These are phyloP conservation scores for Schizaphis graminum DNA, from an alignment of 2,888 invertebrate species.

Conservation along the genomic window DNA sequence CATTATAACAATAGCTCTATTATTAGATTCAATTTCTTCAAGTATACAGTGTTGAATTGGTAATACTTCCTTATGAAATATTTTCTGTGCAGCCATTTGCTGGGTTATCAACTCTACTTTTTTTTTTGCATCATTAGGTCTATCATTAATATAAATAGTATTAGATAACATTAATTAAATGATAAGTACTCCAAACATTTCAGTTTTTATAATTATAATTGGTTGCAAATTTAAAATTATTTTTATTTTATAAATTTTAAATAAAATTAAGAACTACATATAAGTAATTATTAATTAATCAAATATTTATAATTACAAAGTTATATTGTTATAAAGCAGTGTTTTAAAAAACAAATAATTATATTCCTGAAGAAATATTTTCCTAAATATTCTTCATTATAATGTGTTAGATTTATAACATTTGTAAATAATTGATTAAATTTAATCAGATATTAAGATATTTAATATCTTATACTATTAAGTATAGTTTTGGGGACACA, in stretches of 20 bases:
- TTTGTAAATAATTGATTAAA: background rate
- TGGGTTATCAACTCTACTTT: background rate
- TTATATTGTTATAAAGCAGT: background rate
- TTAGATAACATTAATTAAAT: background rate
- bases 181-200: background rate
- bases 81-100: constrained; percentile 25
- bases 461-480: background rate
- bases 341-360: background rate
- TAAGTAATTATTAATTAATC: background rate
- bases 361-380: background rate
- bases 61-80: background rate
- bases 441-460: too few relatives aligned
- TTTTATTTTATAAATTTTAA: background rate
- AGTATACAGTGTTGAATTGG: constrained; percentile 29
- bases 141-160: constrained; percentile 42
- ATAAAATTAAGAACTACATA: background rate
- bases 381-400: background rate
- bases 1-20: constrained; percentile 45
- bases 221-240: background rate
- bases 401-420: background rate
- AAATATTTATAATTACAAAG: background rate
- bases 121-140: constrained; percentile 59
- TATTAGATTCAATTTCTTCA: constrained; percentile 28
- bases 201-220: background rate
- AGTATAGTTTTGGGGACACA: background rate